Conservation (phyloP, 2,113 vertebrate species). For the Pycnonotus jocosus region DNA sequence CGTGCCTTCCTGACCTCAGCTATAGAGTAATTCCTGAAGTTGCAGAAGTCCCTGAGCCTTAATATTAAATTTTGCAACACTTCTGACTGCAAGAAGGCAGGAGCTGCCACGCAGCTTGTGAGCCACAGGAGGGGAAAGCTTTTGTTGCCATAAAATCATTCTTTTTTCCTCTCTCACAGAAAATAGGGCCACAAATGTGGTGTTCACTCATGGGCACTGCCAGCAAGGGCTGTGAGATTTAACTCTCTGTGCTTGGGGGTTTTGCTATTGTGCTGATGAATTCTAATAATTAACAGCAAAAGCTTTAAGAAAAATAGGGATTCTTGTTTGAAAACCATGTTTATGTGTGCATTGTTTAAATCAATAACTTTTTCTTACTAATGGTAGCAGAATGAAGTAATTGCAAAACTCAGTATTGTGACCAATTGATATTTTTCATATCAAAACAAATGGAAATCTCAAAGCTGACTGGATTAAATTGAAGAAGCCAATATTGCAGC, state of each 20-base stretch:
- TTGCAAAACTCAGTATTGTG: background rate
- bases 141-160: background rate
- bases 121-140: background rate
- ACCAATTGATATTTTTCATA: background rate
- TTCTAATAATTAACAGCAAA: background rate
- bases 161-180: background rate
- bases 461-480: background rate
- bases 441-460: background rate
- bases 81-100: background rate
- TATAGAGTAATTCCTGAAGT: background rate
- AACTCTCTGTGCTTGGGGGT: background rate
- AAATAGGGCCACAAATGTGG: fast-evolving
- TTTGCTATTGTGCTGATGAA: background rate
- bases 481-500: background rate
- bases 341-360: background rate
- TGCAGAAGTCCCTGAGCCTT: background rate
- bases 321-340: background rate
- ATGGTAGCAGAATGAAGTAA: background rate
- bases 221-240: background rate
- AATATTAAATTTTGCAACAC: background rate
- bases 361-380: background rate
- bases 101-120: background rate
- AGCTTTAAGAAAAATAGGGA: background rate
- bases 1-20: background rate
- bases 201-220: fast-evolving